Percentiles rank a stretch among this genome's conserved stretches.
phyloP scores from a whole-genome alignment of 2,888 invertebrate species.

The Habrosyne pyritoides region DNA sequence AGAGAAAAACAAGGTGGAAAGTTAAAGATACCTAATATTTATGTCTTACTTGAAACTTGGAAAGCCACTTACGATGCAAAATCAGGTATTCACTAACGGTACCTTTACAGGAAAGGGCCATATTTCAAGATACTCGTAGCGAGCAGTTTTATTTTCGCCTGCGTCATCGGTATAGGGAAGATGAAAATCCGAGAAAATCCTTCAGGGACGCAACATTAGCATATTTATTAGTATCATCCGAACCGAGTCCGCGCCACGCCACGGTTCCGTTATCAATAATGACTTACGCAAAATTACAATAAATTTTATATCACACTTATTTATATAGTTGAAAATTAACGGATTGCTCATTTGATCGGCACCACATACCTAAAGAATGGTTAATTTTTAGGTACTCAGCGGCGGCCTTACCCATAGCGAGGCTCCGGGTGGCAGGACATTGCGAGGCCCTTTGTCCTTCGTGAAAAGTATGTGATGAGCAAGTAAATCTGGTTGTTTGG shows the following conservation, averaged over 20 bases:
- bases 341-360: neutral
- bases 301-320: conserved; percentile 47
- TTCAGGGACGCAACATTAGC: conserved; percentile 75
- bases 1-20: conserved; percentile 9
- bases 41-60: conserved; percentile 32
- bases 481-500: no score
- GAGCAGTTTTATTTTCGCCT: conserved; percentile 64
- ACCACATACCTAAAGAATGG: conserved; percentile 7
- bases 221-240: conserved; percentile 75
- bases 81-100: conserved; percentile 28
- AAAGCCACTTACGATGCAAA: conserved; percentile 38
- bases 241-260: conserved; percentile 47
- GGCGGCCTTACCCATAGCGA: no score
- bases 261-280: conserved; percentile 70
- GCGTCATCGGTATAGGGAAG: conserved; percentile 67
- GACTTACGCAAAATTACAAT: conserved; percentile 57
- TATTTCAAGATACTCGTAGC: conserved; percentile 55
- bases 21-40: conserved; percentile 6
- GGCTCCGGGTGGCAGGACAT: no score
- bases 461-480: no score
- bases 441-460: no score
- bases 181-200: conserved; percentile 76
- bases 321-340: neutral
- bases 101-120: conserved; percentile 50
- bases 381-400: conserved; percentile 25